Conservation (phyloP, 2,113 vertebrate species). For the Uria aalge region DNA sequence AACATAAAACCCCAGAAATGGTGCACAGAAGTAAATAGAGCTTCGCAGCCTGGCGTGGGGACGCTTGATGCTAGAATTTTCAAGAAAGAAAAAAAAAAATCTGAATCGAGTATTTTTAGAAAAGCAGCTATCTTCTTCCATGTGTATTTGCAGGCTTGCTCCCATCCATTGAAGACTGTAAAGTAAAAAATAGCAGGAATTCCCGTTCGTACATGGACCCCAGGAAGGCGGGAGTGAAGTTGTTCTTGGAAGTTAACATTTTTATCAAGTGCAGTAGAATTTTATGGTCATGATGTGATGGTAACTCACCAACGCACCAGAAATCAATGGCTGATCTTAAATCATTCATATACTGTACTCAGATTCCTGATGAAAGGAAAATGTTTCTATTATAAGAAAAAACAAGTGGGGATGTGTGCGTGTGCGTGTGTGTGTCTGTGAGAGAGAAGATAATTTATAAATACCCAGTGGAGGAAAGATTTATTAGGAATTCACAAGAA, state of each 20-base stretch:
- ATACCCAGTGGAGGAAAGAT: constrained; percentile 70
- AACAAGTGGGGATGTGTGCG: constrained; percentile 7
- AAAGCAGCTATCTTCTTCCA: neutral
- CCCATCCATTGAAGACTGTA: neutral
- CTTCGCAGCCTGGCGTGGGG: neutral
- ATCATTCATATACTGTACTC: constrained; percentile 61
- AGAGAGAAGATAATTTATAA: constrained; percentile 73
- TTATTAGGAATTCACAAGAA: constrained; percentile 62
- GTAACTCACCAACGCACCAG: constrained; percentile 45
- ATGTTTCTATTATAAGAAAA: constrained; percentile 71
- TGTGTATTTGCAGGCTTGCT: neutral
- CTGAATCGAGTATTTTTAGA: neutral
- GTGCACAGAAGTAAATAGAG: neutral
- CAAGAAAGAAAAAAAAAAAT: rapidly evolving
- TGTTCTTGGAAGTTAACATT: constrained; percentile 25
- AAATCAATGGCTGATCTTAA: constrained; percentile 69
- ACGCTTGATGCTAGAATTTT: neutral
- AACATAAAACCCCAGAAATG: neutral
- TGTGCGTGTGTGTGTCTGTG: neutral
- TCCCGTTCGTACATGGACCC: neutral
- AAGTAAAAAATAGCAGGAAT: neutral
- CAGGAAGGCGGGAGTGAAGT: neutral
- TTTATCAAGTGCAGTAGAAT: constrained; percentile 46
- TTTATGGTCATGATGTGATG: constrained; percentile 53
- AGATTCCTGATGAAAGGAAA: constrained; percentile 73